Evolutionary conservation across 2,888 invertebrate genomes (phyloP).

Genomic region (Clepsis dumicolana): DNA sequence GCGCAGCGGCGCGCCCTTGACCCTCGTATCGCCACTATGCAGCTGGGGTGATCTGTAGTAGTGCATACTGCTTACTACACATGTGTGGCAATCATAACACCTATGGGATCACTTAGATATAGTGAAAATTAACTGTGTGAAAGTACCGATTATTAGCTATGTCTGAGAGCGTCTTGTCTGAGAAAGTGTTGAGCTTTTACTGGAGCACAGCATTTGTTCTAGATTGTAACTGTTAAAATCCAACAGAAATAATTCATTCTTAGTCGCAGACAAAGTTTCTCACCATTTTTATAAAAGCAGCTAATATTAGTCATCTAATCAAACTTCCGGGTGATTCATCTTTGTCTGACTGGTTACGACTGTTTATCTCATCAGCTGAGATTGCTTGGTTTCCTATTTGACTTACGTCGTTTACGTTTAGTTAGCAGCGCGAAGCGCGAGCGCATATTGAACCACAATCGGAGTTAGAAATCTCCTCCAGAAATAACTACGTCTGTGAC

Average conservation of each 20-base stretch:
- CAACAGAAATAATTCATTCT: background rate
- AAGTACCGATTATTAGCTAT: too few species aligned
- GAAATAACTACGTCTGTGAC: constrained; percentile 55
- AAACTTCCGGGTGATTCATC: constrained; percentile 36
- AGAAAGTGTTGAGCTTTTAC: background rate
- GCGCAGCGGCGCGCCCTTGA: constrained; percentile 71
- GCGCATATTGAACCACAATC: constrained; percentile 31
- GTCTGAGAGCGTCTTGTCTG: background rate
- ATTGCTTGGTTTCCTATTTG: constrained; percentile 28
- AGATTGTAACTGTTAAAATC: background rate
- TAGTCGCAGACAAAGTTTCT: background rate
- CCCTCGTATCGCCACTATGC: constrained; percentile 63
- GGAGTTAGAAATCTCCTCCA: constrained; percentile 45
- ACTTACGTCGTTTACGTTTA: constrained; percentile 12
- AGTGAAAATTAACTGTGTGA: too few species aligned
- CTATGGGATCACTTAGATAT: background rate
- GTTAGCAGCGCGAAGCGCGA: constrained; percentile 5
- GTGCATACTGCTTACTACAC: background rate
- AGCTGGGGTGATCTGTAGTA: constrained; percentile 39
- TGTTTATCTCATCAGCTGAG: constrained; percentile 34
- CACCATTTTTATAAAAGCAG: background rate
- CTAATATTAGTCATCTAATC: constrained; percentile 16
- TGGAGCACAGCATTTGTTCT: background rate
- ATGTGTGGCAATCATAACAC: background rate
- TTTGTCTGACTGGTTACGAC: constrained; percentile 9